Percentiles rank a stretch among this genome's conserved stretches.
Conservation (phyloP, 2,797 vertebrate genomes). For the Yasuhikotakia modesta region DNA sequence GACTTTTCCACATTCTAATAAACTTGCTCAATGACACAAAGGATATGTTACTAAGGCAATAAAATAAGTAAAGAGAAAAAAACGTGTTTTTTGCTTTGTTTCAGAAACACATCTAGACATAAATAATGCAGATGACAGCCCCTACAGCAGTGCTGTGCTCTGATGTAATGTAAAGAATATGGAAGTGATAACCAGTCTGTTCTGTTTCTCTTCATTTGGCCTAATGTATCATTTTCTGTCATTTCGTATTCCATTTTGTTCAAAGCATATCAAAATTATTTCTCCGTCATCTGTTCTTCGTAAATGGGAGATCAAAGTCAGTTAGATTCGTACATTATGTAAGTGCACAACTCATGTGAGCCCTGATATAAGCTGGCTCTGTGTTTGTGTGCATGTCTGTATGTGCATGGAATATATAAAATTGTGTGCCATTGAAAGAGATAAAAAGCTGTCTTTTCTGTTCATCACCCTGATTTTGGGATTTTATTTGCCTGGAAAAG, state of each 20-base stretch:
- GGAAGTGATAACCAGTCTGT: neutral
- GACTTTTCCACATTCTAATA: neutral
- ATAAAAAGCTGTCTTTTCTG: too few species aligned
- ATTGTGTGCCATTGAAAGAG: too few species aligned
- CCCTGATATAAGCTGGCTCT: neutral
- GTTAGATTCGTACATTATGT: conserved; percentile 1
- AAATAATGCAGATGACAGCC: conserved; percentile 51
- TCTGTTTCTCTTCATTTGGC: conserved; percentile 1
- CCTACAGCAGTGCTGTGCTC: conserved; percentile 4
- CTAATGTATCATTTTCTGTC: neutral
- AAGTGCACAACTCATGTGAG: neutral
- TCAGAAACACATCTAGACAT: conserved; percentile 35
- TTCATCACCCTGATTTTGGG: neutral
- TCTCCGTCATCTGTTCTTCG: conserved; percentile 7
- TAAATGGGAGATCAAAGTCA: conserved; percentile 35
- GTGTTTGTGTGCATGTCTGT: neutral
- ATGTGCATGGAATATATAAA: neutral
- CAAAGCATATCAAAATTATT: conserved; percentile 18
- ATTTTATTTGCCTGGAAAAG: conserved; percentile 5
- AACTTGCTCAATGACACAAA: neutral
- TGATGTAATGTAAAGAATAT: neutral
- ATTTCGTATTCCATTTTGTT: conserved; percentile 26
- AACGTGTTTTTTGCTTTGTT: neutral
- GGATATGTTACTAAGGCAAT: neutral
- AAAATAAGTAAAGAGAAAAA: neutral